These are phyloP conservation scores for Caenorhabditis sp. DNA, from an alignment of 2,888 invertebrate species.

Conservation along the genomic window DNA sequence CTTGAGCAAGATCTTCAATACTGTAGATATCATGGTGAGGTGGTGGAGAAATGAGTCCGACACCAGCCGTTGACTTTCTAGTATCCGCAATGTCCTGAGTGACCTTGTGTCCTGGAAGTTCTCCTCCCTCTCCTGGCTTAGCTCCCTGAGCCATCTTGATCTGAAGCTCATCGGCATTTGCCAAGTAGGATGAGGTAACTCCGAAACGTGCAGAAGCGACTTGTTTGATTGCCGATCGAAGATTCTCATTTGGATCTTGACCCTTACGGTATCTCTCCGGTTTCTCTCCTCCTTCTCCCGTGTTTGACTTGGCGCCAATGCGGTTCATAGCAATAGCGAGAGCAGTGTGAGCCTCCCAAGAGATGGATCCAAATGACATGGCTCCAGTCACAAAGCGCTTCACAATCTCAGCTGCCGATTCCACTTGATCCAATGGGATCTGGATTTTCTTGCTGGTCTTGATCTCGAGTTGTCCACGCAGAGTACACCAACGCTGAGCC, in stretches of 20 bases:
- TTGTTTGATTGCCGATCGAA: slow-evolving; percentile 97
- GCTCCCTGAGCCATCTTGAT: slow-evolving; percentile 99
- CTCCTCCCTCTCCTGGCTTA: slow-evolving; percentile 99
- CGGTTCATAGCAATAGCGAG: slow-evolving; percentile 98
- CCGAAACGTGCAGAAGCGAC: slow-evolving; percentile 97
- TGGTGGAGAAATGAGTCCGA: slow-evolving; percentile 97
- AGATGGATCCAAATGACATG: slow-evolving; percentile 98
- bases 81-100: slow-evolving; percentile 95
- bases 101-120: slow-evolving; percentile 93
- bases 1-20: slow-evolving; percentile 97
- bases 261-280: slow-evolving; percentile 87
- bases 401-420: slow-evolving; percentile 95
- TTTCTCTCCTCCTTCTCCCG: slow-evolving; percentile 94
- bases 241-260: slow-evolving; percentile 90
- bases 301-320: slow-evolving; percentile 97
- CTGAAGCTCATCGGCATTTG: slow-evolving; percentile 97
- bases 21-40: slow-evolving; percentile 99
- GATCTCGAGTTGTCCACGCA: slow-evolving; percentile 93
- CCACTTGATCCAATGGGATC: slow-evolving; percentile 92
- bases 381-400: slow-evolving; percentile 95
- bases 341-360: slow-evolving; percentile 95
- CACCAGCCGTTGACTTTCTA: slow-evolving; percentile 96
- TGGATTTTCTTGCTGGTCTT: slow-evolving; percentile 89
- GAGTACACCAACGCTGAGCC: slow-evolving; percentile 86
- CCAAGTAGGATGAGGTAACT: slow-evolving; percentile 96